These are phyloP conservation scores for Ectropis grisescens DNA, from an alignment of 1,140 invertebrate species.

Conservation along the genomic window DNA sequence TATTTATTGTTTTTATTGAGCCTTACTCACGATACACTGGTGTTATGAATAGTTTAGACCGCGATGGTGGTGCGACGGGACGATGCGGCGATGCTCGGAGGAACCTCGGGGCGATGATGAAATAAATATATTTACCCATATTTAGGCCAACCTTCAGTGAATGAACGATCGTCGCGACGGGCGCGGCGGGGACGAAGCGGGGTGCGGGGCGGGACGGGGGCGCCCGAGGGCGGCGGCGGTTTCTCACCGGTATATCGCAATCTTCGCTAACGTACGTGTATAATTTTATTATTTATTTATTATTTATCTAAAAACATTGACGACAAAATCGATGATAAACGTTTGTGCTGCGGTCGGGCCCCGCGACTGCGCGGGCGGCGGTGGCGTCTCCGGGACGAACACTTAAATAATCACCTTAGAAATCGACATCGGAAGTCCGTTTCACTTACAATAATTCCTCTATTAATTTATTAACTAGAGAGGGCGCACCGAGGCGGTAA, in stretches of 20 bases:
- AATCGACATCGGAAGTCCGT: conserved; percentile 64
- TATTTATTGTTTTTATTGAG: no score
- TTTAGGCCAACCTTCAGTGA: conserved; percentile 19
- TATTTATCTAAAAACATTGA: conserved; percentile 42
- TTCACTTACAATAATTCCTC: conserved; percentile 57
- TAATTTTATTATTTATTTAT: conserved; percentile 29
- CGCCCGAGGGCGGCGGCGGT: conserved; percentile 1
- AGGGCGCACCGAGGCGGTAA: conserved; percentile 16
- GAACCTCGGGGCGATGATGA: conserved; percentile 2
- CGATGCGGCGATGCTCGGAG: conserved; percentile 5
- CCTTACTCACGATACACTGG: neutral
- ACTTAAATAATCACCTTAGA: conserved; percentile 45
- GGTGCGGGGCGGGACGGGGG: neutral
- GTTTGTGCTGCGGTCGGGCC: conserved; percentile 22
- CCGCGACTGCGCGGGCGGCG: conserved; percentile 2
- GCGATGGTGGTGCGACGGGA: conserved; percentile 2
- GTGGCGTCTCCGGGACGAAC: conserved; percentile 14
- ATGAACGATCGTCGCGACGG: neutral
- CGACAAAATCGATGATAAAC: conserved; percentile 32
- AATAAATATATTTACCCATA: conserved; percentile 14
- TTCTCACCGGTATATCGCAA: conserved; percentile 1
- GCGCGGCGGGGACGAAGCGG: neutral
- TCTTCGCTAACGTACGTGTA: conserved; percentile 29
- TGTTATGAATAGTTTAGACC: conserved; percentile 13
- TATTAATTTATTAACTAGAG: conserved; percentile 59